phyloP scores from a whole-genome alignment of 2,113 vertebrate genomes.

The Garra rufa region DNA sequence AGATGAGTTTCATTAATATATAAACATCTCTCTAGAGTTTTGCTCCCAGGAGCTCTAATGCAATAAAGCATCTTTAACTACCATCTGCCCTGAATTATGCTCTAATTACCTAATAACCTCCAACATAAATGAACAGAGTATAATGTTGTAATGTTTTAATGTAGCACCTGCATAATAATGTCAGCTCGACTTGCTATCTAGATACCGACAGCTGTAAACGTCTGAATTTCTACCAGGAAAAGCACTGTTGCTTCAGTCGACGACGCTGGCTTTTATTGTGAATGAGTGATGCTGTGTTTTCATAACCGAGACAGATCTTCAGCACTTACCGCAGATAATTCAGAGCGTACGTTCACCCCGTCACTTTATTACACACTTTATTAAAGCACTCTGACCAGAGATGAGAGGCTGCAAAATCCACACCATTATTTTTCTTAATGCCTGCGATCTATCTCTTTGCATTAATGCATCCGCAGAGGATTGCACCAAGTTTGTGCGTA shows the following conservation, averaged over 20 bases:
- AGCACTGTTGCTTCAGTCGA: constrained; percentile 36
- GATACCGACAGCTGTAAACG: constrained; percentile 8
- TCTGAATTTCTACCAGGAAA: not conserved
- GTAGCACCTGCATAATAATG: constrained; percentile 18
- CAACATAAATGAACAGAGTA: constrained; percentile 28
- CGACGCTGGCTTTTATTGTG: constrained; percentile 67
- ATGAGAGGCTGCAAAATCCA: constrained; percentile 59
- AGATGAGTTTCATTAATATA: constrained; percentile 43
- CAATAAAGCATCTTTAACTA: constrained; percentile 43
- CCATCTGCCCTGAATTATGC: constrained; percentile 44
- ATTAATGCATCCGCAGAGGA: constrained; percentile 23
- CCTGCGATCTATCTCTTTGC: constrained; percentile 55
- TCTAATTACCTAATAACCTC: constrained; percentile 45
- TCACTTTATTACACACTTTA: constrained; percentile 58
- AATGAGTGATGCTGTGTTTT: constrained; percentile 68
- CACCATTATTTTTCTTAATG: constrained; percentile 52
- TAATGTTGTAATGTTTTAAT: constrained; percentile 28
- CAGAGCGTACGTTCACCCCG: constrained; percentile 62
- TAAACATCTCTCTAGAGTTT: constrained; percentile 35
- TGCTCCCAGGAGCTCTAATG: constrained; percentile 27
- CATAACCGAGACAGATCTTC: constrained; percentile 63
- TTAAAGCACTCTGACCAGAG: constrained; percentile 58
- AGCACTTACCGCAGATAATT: constrained; percentile 62
- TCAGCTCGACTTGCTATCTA: not conserved
- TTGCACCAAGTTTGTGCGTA: constrained; percentile 22